Evolutionary conservation across 2,113 vertebrate species (phyloP), one percentile per base, ranked within the genome.

Genomic region (Diglossa brunneiventris): DNA sequence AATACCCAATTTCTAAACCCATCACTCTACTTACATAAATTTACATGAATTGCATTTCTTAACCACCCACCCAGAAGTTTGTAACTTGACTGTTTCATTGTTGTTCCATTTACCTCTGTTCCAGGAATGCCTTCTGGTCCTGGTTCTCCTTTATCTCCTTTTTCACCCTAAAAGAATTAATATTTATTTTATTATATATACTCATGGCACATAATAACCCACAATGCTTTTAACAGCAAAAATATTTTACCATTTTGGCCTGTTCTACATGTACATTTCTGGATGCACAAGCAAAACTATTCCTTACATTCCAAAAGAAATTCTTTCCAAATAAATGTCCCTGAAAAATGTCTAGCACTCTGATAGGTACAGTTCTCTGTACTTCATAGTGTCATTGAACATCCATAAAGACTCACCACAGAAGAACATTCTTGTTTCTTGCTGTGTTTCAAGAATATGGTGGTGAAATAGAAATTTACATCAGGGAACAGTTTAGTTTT

Each of bases 91-190:
- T 77, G 9, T 41, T 85, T 53, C 44, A 39, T 31, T 77, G 52
- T 83, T 10, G 19, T 64, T 78, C 44, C 35, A 20, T 93, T 98
- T 97, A 98, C 98, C 89, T 98, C 70, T 96, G 94, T 88, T 94
- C 98, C 98, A 59, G 89, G 96, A 91, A 81, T 55, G 55, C 98
- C 98, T 81, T 95, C 84, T 46, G 94, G 85, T 91, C 98, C 98
- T 64, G 72, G 92, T 83, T 98, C 97, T 95, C 98, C 98, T 90
- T 94, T 96, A 69, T 96, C 96, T 95, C 98, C 98, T 67, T 98
- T 97, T 97, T 98, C 98, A 94, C 98, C 98, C 98, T 99, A 72
- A 86, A 85, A 95, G 95, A 95, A 87, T 16, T 59, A 97, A 93
- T 47, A 81, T 81, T 89, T 81, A 70, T 92, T 83, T 95, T 85